Evolutionary conservation across 2,797 vertebrate genomes (phyloP), one percentile per base, ranked within the genome.

Genomic region (Microchirus variegatus): DNA sequence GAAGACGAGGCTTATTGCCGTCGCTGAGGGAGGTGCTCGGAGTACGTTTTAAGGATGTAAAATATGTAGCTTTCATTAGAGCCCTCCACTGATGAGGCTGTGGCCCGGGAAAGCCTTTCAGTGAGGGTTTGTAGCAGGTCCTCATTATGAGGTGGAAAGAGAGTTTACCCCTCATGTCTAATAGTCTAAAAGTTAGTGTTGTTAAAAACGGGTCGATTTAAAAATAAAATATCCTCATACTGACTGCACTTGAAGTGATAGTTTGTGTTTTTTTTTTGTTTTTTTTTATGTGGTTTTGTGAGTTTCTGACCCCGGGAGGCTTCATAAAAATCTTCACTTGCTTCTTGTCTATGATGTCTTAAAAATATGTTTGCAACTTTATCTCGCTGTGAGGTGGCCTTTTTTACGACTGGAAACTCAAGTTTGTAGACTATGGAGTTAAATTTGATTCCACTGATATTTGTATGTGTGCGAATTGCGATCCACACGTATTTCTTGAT

Each of bases 131-230:
- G 73, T 74, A 59, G 71, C 70, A 70, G 82, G 81, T 79, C 57
- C 77, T 86, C 83, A 78, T 81, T 43, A 43, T 67, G 50, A 83
- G 85, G 79, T 84, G 83, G 82, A 86, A 85, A 80, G 48, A 67
- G 66, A 77, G 63, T 59, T 62, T 73, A 5, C 77, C 77, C 59
- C 61, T 77, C 64, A 78, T n/a, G 59, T 68, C 67, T 71, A 67
- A 76, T 88, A 83, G 82, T 62, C 43, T 63, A 75, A n/a, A 78
- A 83, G 63, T 66, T 59, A 77, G 70, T 73, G 77, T 82, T 47
- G 46, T 89, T 80, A 85, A 89, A 80, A 9, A 9, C 17, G 1
- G 43, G 17, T 42, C 6, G 42, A 19, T 26, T 65, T 76, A 59
- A 35, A 63, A 67, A 45, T 61, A 17, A 55, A 78, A 78, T 52